These are phyloP conservation scores for Campylomormyrus numenius DNA, from an alignment of 2,113 vertebrate species.

Conservation along the genomic window DNA sequence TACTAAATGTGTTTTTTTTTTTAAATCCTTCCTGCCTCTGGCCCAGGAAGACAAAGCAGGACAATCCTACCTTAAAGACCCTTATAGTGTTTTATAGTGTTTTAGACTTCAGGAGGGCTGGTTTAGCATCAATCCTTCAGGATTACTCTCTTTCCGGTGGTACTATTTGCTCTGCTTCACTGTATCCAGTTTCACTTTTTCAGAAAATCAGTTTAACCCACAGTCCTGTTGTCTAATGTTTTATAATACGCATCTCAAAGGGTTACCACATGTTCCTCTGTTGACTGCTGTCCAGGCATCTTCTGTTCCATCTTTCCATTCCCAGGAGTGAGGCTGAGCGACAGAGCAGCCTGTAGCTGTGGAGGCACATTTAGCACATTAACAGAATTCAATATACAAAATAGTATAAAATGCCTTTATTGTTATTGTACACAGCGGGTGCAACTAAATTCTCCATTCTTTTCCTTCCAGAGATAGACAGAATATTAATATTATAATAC, in stretches of 20 bases:
- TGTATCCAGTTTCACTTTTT: not conserved
- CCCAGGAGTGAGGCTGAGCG: constrained; percentile 38
- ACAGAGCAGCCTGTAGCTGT: constrained; percentile 59
- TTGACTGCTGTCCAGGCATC: constrained; percentile 30
- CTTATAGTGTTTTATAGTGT: not conserved
- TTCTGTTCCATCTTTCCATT: constrained; percentile 41
- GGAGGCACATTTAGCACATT: not conserved
- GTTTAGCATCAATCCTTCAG: not conserved
- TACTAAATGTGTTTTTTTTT: not conserved
- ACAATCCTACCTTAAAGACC: not conserved
- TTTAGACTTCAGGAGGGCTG: not conserved
- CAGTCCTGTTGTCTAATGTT: not conserved
- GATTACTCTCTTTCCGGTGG: not conserved
- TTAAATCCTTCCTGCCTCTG: not conserved
- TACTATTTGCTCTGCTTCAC: not conserved
- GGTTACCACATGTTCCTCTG: constrained; percentile 51
- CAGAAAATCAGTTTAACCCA: not conserved
- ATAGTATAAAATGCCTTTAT: not conserved
- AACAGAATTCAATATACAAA: not conserved
- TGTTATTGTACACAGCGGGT: not conserved
- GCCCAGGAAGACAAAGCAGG: not conserved
- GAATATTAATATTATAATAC: not conserved
- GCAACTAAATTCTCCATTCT: not conserved
- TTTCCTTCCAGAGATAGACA: not conserved
- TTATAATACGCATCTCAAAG: not conserved